A percentile compares a stretch with the other conserved stretches of the same genome.
These are phyloP conservation scores for Drosophila watanabei DNA, from an alignment of 1,140 invertebrate species.

Conservation along the genomic window DNA sequence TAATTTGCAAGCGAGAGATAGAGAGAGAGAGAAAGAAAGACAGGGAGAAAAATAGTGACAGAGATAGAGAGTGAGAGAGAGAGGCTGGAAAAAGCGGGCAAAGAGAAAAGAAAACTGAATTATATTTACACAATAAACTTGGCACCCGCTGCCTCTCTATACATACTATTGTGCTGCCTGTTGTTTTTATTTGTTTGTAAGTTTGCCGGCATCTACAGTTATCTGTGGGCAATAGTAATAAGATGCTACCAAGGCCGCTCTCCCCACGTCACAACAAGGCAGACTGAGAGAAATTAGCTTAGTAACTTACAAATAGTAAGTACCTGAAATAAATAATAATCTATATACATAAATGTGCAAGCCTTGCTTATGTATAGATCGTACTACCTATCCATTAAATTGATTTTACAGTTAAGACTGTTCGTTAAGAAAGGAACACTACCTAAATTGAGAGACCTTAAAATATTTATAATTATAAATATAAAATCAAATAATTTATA, in stretches of 20 bases:
- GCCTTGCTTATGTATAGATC: background rate
- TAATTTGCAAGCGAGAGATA: slow-evolving; percentile 61
- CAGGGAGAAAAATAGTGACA: background rate
- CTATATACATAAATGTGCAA: background rate
- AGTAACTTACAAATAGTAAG: no score
- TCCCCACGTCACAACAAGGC: slow-evolving; percentile 1
- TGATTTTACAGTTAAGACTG: background rate
- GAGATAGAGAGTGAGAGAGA: background rate
- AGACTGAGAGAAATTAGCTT: background rate
- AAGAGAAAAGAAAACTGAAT: slow-evolving; percentile 67
- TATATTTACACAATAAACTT: slow-evolving; percentile 81
- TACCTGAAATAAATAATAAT: background rate
- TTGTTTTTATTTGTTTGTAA: slow-evolving; percentile 29
- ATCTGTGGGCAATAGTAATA: slow-evolving; percentile 76
- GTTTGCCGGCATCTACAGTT: slow-evolving; percentile 49
- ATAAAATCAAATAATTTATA: no score
- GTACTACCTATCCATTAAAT: background rate
- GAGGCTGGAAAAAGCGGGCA: slow-evolving; percentile 22
- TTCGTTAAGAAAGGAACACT: background rate
- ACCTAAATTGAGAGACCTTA: no score
- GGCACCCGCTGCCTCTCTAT: slow-evolving; percentile 58
- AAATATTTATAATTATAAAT: no score
- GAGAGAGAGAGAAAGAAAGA: slow-evolving; percentile 1
- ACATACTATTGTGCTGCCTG: slow-evolving; percentile 34
- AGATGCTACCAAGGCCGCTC: slow-evolving; percentile 67